Conservation (phyloP, 2,113 vertebrate species). For the Oreotrochilus melanogaster region DNA sequence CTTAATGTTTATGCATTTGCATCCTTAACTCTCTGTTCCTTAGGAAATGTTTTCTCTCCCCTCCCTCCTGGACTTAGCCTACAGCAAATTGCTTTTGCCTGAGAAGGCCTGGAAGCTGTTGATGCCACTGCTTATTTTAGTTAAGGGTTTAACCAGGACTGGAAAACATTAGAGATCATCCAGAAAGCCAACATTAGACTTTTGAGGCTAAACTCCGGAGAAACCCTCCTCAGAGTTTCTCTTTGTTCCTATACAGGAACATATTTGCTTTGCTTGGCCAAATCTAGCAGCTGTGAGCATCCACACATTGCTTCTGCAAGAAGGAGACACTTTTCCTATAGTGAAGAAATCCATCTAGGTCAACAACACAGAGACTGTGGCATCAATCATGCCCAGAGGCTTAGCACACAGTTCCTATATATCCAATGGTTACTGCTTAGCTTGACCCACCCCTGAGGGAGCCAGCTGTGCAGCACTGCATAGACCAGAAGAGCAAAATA, state of each 20-base stretch:
- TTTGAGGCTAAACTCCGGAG: background rate
- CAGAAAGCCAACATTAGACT: background rate
- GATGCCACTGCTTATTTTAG: background rate
- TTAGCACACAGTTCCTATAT: accelerated
- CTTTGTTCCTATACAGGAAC: background rate
- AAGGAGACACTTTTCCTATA: background rate
- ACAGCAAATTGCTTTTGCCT: background rate
- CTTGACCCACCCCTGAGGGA: background rate
- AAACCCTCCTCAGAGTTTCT: background rate
- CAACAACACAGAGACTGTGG: background rate
- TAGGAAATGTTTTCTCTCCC: background rate
- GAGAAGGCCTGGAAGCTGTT: background rate
- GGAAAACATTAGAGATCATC: background rate
- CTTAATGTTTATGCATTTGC: background rate
- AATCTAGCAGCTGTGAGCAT: background rate
- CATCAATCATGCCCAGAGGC: background rate
- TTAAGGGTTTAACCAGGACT: background rate
- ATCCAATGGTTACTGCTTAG: background rate
- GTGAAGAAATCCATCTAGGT: background rate
- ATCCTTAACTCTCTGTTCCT: background rate
- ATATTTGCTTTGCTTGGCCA: background rate
- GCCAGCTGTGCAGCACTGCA: background rate
- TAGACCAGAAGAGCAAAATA: background rate
- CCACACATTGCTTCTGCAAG: background rate
- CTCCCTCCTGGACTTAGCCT: background rate